Percentiles rank a stretch among this genome's conserved stretches.
Conservation (phyloP, 92 coral and sea anemone species). For the Plumapathes pennacea region DNA sequence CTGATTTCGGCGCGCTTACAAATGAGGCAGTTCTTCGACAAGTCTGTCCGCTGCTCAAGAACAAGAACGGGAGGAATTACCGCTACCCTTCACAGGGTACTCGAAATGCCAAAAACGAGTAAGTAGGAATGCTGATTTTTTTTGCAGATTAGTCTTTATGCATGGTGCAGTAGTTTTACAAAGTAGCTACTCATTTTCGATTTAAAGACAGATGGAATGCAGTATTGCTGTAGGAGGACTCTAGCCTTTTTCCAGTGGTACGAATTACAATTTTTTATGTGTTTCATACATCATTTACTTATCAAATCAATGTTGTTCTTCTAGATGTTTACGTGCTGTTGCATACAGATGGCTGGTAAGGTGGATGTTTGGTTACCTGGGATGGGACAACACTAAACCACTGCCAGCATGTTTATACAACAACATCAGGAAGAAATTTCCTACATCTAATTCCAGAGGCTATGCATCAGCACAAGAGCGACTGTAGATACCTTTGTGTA, state of each 20-base stretch:
- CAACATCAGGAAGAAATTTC: not conserved
- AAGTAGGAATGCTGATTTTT: conserved; percentile 5
- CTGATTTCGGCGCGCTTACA: conserved; percentile 23
- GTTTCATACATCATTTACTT: too few species aligned
- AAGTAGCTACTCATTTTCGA: too few species aligned
- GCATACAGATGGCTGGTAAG: conserved; percentile 32
- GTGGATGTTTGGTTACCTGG: conserved; percentile 25
- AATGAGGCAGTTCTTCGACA: conserved; percentile 23
- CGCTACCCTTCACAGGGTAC: conserved; percentile 16
- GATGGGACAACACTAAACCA: conserved; percentile 18
- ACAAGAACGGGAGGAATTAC: conserved; percentile 18
- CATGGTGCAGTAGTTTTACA: too few species aligned
- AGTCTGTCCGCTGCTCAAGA: conserved; percentile 24
- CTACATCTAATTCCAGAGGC: not conserved
- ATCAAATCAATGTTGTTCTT: too few species aligned
- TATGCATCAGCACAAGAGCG: not conserved
- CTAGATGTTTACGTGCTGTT: conserved; percentile 20
- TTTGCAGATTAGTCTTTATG: conserved; percentile 1
- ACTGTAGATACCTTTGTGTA: too few species aligned
- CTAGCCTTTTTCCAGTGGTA: too few species aligned
- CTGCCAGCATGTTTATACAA: conserved; percentile 6
- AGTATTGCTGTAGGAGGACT: not conserved
- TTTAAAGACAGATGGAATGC: not conserved
- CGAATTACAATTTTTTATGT: too few species aligned
- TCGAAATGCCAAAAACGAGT: conserved; percentile 35